phyloP scores from a whole-genome alignment of 2,888 invertebrate species.

The Himalopsyche kuldschensis region DNA sequence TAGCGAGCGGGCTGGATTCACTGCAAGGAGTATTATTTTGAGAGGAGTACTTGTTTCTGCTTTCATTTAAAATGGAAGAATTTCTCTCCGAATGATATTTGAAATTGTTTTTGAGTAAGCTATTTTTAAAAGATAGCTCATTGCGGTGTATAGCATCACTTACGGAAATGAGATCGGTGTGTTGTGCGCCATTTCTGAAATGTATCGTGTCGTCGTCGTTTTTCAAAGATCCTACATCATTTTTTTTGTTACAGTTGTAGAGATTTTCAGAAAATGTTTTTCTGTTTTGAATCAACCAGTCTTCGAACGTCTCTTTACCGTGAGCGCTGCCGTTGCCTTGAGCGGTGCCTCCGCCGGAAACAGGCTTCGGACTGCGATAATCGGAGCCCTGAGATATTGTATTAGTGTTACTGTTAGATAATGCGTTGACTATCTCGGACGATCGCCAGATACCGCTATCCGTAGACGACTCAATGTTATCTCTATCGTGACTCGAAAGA shows the following conservation, averaged over 20 bases:
- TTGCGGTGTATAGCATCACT: not conserved
- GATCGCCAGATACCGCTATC: slow-evolving; percentile 78
- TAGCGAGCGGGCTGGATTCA: not conserved
- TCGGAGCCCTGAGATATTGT: not conserved
- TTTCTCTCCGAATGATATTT: not conserved
- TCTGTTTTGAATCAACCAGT: slow-evolving; percentile 54
- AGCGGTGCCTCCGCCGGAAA: not conserved
- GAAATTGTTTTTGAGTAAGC: not conserved
- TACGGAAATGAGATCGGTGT: slow-evolving; percentile 7
- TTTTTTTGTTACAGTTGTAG: slow-evolving; percentile 42
- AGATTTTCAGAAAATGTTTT: slow-evolving; percentile 42
- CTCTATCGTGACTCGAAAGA: slow-evolving; percentile 51
- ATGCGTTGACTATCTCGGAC: slow-evolving; percentile 63
- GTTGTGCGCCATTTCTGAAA: slow-evolving; percentile 36
- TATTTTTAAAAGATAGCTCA: not conserved
- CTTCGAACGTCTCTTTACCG: slow-evolving; percentile 51
- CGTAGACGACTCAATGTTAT: slow-evolving; percentile 73
- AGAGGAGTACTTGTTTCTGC: not conserved
- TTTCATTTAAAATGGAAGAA: not conserved
- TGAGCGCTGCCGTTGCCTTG: slow-evolving; percentile 41
- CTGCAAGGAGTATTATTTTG: not conserved
- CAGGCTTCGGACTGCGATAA: not conserved
- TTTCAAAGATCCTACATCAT: not conserved
- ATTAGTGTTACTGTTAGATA: slow-evolving; percentile 10
- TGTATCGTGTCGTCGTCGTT: slow-evolving; percentile 41